Conservation (phyloP, 2,113 vertebrate species). For the Cyanistes caeruleus region DNA sequence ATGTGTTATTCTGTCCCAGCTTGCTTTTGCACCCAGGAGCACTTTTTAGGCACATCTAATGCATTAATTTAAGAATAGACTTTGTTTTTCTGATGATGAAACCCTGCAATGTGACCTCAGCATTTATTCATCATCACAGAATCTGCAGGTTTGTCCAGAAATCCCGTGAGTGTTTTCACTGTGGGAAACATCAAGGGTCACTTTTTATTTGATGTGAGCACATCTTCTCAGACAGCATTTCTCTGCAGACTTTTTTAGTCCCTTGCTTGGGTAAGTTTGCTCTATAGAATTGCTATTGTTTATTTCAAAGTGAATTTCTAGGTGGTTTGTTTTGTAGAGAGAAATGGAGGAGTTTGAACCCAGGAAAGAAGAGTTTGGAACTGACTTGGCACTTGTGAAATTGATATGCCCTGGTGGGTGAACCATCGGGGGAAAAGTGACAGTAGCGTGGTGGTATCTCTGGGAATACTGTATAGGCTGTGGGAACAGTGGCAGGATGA, state of each 20-base stretch:
- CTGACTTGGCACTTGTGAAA: background rate
- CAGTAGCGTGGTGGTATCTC: background rate
- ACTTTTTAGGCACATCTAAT: background rate
- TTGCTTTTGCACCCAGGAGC: background rate
- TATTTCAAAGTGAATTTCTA: background rate
- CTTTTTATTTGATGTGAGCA: background rate
- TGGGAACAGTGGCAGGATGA: background rate
- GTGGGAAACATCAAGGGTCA: background rate
- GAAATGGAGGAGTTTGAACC: background rate
- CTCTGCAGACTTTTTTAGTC: background rate
- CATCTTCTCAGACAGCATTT: background rate
- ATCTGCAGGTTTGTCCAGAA: background rate
- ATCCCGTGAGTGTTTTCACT: background rate
- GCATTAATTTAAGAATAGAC: background rate
- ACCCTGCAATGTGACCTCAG: background rate
- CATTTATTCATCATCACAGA: background rate
- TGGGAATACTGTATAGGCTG: background rate
- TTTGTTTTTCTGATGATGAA: background rate
- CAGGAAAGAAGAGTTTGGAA: background rate
- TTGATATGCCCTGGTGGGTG: background rate
- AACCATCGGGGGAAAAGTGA: background rate
- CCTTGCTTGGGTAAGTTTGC: background rate
- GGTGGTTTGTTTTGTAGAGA: background rate
- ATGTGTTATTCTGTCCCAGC: background rate
- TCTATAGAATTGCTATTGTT: background rate